Conservation (phyloP, 1,140 invertebrate species). For the Nasonia giraulti region DNA sequence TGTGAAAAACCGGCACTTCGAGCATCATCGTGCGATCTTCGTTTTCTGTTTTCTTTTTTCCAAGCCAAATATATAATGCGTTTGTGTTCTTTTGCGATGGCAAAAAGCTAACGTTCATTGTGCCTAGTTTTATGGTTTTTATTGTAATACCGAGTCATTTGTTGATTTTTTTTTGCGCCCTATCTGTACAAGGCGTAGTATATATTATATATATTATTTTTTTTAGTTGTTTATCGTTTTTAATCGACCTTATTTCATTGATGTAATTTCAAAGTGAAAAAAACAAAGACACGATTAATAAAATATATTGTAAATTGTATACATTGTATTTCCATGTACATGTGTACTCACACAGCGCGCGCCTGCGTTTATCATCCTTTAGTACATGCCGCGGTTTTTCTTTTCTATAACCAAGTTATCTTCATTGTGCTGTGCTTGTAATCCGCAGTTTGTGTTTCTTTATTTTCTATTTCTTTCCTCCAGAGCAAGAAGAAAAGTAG, state of each 20-base stretch:
- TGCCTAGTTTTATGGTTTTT: constrained; percentile 50
- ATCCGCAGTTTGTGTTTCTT: constrained; percentile 4
- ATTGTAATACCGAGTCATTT: constrained; percentile 53
- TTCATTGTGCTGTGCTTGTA: not conserved
- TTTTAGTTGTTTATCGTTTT: constrained; percentile 48
- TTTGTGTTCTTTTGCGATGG: constrained; percentile 41
- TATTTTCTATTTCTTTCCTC: constrained; percentile 2
- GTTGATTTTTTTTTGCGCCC: constrained; percentile 47
- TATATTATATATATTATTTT: constrained; percentile 13
- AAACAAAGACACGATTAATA: constrained; percentile 51
- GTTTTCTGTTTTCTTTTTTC: constrained; percentile 30
- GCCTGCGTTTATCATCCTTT: not conserved
- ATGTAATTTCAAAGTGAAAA: constrained; percentile 49
- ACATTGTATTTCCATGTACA: constrained; percentile 35
- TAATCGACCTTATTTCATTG: constrained; percentile 40
- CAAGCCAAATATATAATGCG: constrained; percentile 53
- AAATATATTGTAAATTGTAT: constrained; percentile 53
- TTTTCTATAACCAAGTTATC: constrained; percentile 19
- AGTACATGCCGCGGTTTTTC: not conserved
- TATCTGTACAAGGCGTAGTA: constrained; percentile 47
- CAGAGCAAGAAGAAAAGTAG: not conserved
- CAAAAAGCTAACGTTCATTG: constrained; percentile 40
- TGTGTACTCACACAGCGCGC: constrained; percentile 12
- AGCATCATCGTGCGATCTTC: constrained; percentile 16
- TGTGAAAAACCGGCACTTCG: constrained; percentile 21